phyloP scores from a whole-genome alignment of 2,888 invertebrate species.

The Ennomos quercinarius region DNA sequence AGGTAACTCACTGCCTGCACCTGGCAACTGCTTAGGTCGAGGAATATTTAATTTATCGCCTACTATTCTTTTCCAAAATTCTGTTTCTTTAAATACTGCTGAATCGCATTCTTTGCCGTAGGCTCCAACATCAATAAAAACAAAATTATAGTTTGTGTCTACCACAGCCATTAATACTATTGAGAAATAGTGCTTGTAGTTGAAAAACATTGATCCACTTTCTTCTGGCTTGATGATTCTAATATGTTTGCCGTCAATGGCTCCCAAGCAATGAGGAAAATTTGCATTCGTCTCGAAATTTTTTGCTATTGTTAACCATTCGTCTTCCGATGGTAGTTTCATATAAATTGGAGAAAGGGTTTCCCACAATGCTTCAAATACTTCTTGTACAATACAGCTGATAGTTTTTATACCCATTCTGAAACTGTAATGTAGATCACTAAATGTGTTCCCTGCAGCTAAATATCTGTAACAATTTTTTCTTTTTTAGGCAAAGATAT shows the following conservation, averaged over 20 bases:
- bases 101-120: conserved; percentile 37
- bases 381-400: conserved; percentile 37
- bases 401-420: conserved; percentile 43
- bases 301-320: conserved; percentile 42
- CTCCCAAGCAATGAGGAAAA: conserved; percentile 48
- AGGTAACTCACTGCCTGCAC: conserved; percentile 15
- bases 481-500: conserved; percentile 37
- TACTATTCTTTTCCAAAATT: conserved; percentile 38
- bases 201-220: conserved; percentile 43
- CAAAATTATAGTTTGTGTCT: conserved; percentile 10
- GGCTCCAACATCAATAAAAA: conserved; percentile 27
- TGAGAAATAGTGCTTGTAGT: conserved; percentile 46
- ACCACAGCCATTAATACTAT: conserved; percentile 47
- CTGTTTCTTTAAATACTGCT: conserved; percentile 40
- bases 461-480: conserved; percentile 25
- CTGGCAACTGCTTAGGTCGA: conserved; percentile 31
- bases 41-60: conserved; percentile 36
- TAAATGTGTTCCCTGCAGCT: conserved; percentile 36
- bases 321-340: conserved; percentile 36
- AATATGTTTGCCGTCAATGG: conserved; percentile 47
- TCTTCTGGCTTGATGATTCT: conserved; percentile 39
- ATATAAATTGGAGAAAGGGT: conserved; percentile 37
- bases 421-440: conserved; percentile 42
- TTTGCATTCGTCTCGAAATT: conserved; percentile 43
- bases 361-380: conserved; percentile 35